Percentiles rank a stretch among this genome's conserved stretches.
Evolutionary conservation across 2,797 vertebrate genomes (phyloP).

Genomic region (Hipposideros larvatus): DNA sequence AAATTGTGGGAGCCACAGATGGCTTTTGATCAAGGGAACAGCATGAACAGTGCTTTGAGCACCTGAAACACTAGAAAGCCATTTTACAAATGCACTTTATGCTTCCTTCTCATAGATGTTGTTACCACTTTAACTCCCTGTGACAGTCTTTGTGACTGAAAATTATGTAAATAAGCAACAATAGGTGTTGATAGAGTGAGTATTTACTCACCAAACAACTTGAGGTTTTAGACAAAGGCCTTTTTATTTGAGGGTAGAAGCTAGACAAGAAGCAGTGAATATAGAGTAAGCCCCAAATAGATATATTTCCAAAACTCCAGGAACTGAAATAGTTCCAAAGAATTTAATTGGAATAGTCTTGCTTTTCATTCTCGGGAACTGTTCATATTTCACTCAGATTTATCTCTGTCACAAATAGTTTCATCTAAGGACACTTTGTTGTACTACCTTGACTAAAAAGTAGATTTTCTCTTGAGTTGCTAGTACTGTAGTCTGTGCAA

Average conservation of each 20-base stretch:
- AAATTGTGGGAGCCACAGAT: neutral
- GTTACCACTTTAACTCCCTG: neutral
- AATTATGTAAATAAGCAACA: conserved; percentile 13
- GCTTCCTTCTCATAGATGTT: neutral
- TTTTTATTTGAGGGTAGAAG: neutral
- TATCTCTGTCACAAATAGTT: conserved; percentile 62
- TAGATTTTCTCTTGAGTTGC: conserved; percentile 43
- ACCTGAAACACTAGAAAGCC: neutral
- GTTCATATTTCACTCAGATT: conserved; percentile 55
- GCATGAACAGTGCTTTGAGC: neutral
- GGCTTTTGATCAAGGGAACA: neutral
- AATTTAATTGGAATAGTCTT: neutral
- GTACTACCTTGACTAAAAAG: neutral
- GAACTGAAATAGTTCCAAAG: neutral
- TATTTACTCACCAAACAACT: neutral
- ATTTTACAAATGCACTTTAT: neutral
- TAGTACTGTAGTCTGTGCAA: neutral
- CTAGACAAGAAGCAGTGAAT: neutral
- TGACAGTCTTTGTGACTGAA: neutral
- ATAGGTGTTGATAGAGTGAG: neutral
- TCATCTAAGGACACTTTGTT: neutral
- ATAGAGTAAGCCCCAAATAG: neutral
- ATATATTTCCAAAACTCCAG: neutral
- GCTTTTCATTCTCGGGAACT: conserved; percentile 7
- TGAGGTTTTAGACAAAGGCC: neutral